A percentile compares a stretch with the other conserved stretches of the same genome.
phyloP scores from a whole-genome alignment of 2,797 vertebrate species.

The Thaleichthys pacificus region DNA sequence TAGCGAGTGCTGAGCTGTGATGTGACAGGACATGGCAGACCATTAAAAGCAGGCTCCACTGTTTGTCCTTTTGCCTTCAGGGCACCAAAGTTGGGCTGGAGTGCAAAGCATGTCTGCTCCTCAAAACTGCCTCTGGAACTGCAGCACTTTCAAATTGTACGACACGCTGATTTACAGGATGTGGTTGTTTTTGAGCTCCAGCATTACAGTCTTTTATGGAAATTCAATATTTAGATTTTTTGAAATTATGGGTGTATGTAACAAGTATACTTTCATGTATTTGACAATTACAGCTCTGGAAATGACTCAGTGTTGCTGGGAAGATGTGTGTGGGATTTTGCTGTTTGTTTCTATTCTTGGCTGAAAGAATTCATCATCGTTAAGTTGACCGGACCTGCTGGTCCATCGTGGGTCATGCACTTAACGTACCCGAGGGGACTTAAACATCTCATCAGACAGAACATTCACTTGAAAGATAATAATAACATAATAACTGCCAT shows the following conservation, averaged over 20 bases:
- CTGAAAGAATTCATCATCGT: background rate
- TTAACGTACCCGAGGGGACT: background rate
- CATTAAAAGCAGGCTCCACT: slow-evolving; percentile 4
- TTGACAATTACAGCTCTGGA: background rate
- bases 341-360: background rate
- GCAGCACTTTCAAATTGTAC: background rate
- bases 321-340: background rate
- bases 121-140: background rate
- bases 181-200: too few relatives aligned
- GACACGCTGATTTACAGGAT: background rate
- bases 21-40: slow-evolving; percentile 19
- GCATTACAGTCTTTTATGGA: too few relatives aligned
- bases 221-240: too few relatives aligned
- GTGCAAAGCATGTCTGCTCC: background rate
- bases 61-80: background rate
- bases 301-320: too few relatives aligned
- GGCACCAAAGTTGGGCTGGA: background rate
- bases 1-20: background rate
- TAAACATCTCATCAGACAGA: background rate
- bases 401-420: slow-evolving; percentile 1
- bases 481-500: background rate
- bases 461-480: background rate
- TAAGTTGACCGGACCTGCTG: background rate
- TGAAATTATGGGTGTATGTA: too few relatives aligned
- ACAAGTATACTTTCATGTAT: too few relatives aligned